phyloP scores from a whole-genome alignment of 37 sponge, comb jelly and placozoan genomes.

The Diacarnus erythraeanus region DNA sequence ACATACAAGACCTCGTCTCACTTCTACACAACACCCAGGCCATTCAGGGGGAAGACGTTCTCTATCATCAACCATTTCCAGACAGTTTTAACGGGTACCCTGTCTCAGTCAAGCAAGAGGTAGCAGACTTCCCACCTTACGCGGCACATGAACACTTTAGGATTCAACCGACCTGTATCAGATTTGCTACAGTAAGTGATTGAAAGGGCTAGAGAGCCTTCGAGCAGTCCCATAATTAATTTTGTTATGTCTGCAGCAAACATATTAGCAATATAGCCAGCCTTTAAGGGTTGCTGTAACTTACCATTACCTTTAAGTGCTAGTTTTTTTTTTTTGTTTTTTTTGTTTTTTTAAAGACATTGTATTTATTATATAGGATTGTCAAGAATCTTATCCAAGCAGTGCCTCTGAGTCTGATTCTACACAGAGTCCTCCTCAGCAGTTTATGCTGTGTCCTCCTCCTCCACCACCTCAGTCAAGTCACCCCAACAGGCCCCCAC shows the following conservation, averaged over 20 bases:
- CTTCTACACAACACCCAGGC: constrained; percentile 48
- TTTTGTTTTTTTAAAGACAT: no score
- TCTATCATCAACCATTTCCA: constrained; percentile 2
- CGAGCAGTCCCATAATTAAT: no score
- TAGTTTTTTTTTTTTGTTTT: no score
- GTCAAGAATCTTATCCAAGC: background rate
- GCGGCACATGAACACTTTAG: background rate
- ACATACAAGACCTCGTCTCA: constrained; percentile 76
- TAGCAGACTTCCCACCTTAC: background rate
- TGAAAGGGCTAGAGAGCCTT: no score
- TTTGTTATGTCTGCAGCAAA: no score
- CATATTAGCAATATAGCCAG: no score
- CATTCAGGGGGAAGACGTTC: constrained; percentile 28
- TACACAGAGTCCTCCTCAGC: constrained; percentile 23
- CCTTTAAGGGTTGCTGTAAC: no score
- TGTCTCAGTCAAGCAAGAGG: constrained; percentile 9
- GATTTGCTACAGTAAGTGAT: background rate
- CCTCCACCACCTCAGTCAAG: constrained; percentile 9
- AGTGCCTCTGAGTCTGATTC: constrained; percentile 54
- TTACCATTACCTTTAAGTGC: no score
- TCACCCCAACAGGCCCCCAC: constrained; percentile 36
- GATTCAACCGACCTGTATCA: constrained; percentile 10
- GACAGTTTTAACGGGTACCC: constrained; percentile 11
- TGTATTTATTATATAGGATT: background rate
- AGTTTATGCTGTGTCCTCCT: constrained; percentile 4